These are phyloP conservation scores for Melinaea menophilus DNA, from an alignment of 2,888 invertebrate genomes.

Conservation along the genomic window DNA sequence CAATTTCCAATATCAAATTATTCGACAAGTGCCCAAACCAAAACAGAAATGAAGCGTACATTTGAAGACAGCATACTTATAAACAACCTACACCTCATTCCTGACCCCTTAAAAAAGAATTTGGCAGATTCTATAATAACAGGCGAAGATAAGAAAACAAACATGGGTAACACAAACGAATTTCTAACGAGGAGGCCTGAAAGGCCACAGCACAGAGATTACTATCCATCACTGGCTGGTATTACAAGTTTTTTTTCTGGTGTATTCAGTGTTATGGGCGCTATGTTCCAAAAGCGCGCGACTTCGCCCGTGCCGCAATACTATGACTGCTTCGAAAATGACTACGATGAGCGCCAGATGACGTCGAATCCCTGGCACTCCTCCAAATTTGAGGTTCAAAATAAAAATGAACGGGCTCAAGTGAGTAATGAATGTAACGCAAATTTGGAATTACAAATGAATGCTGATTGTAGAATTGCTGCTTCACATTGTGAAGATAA, in stretches of 20 bases:
- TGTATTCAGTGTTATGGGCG: conserved; percentile 56
- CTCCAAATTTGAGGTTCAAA: conserved; percentile 55
- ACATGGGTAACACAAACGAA: conserved; percentile 29
- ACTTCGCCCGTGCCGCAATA: conserved; percentile 44
- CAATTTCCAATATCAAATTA: conserved; percentile 53
- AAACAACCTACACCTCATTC: conserved; percentile 54
- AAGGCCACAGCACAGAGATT: conserved; percentile 32
- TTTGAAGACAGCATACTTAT: conserved; percentile 51
- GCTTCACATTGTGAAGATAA: conserved; percentile 59
- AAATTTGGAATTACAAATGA: conserved; percentile 49
- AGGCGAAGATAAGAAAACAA: conserved; percentile 33
- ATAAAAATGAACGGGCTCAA: conserved; percentile 55
- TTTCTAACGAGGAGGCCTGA: conserved; percentile 19
- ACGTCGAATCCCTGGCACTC: conserved; percentile 50
- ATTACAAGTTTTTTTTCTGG: conserved; percentile 60
- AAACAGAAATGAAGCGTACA: conserved; percentile 48
- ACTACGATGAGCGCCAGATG: conserved; percentile 42
- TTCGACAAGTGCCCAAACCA: conserved; percentile 48
- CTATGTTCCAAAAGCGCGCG: conserved; percentile 52
- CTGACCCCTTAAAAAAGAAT: conserved; percentile 64
- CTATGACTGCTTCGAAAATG: conserved; percentile 48
- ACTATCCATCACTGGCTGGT: conserved; percentile 45
- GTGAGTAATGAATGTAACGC: conserved; percentile 39
- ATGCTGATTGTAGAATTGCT: conserved; percentile 45
- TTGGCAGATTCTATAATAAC: conserved; percentile 59